Percentiles rank a stretch among this genome's conserved stretches.
Conservation (phyloP, 2,113 vertebrate species). For the Microcebus murinus region DNA sequence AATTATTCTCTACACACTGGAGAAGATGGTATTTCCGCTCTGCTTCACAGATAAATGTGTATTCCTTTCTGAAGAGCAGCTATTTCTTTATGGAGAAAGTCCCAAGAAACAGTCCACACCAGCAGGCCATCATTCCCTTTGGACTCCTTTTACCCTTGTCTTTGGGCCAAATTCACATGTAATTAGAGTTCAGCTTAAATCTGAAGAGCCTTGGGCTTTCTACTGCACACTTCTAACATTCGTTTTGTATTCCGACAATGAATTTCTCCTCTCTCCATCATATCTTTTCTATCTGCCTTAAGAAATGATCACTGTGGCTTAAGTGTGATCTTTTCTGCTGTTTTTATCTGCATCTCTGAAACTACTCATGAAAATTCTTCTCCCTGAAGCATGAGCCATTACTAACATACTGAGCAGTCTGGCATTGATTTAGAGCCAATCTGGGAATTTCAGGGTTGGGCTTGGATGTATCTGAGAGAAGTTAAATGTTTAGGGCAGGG, state of each 20-base stretch:
- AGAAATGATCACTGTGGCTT: not conserved
- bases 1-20: not conserved
- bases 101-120: not conserved
- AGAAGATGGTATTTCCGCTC: not conserved
- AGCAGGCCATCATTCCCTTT: not conserved
- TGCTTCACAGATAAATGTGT: not conserved
- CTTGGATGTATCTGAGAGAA: constrained; percentile 69
- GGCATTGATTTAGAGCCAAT: constrained; percentile 77
- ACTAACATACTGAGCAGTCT: constrained; percentile 62
- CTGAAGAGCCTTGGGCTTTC: not conserved
- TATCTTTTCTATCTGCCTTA: not conserved
- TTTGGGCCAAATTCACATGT: not conserved
- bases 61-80: not conserved
- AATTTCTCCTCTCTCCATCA: not conserved
- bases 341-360: constrained; percentile 59
- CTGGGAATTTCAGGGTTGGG: constrained; percentile 71
- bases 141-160: not conserved
- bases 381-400: constrained; percentile 59
- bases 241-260: not conserved
- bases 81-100: not conserved
- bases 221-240: not conserved
- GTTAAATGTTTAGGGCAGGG: constrained; percentile 75
- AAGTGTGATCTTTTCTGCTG: not conserved
- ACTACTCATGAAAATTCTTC: constrained; percentile 50
- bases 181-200: constrained; percentile 19